Percentiles rank a stretch among this genome's conserved stretches.
Conservation (phyloP, 2,888 invertebrate species). For the Cantharis nigra region DNA sequence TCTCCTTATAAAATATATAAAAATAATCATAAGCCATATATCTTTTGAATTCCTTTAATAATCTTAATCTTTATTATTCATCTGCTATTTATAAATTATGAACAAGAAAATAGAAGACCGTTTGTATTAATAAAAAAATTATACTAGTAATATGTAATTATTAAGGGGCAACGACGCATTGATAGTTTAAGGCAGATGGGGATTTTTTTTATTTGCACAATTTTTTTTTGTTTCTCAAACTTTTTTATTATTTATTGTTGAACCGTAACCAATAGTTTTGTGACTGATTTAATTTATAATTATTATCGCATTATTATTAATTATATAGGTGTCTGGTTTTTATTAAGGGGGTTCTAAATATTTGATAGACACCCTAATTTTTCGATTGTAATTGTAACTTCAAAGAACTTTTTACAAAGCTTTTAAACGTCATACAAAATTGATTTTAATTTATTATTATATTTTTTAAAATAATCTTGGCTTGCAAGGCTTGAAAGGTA, state of each 20-base stretch:
- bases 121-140: not conserved
- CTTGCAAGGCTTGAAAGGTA: too few relatives aligned
- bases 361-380: not conserved
- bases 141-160: slow-evolving; percentile 5
- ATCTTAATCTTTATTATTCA: slow-evolving; percentile 23
- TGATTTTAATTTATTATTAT: not conserved
- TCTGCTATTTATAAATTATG: slow-evolving; percentile 18
- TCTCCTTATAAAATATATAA: slow-evolving; percentile 27
- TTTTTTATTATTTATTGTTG: slow-evolving; percentile 2
- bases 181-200: slow-evolving; percentile 12
- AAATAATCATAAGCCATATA: slow-evolving; percentile 28
- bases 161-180: slow-evolving; percentile 8
- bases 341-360: not conserved
- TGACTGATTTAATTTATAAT: slow-evolving; percentile 20
- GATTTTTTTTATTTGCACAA: slow-evolving; percentile 5
- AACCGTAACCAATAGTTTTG: slow-evolving; percentile 26
- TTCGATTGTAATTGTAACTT: not conserved
- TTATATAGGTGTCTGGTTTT: not conserved
- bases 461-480: not conserved
- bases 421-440: not conserved
- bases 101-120: slow-evolving; percentile 19
- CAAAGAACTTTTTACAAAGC: not conserved
- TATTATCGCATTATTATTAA: slow-evolving; percentile 7
- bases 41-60: slow-evolving; percentile 25
- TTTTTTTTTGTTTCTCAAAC: not conserved